These are phyloP conservation scores for Lasiurus borealis DNA, from an alignment of 2,113 vertebrate genomes.

Conservation along the genomic window DNA sequence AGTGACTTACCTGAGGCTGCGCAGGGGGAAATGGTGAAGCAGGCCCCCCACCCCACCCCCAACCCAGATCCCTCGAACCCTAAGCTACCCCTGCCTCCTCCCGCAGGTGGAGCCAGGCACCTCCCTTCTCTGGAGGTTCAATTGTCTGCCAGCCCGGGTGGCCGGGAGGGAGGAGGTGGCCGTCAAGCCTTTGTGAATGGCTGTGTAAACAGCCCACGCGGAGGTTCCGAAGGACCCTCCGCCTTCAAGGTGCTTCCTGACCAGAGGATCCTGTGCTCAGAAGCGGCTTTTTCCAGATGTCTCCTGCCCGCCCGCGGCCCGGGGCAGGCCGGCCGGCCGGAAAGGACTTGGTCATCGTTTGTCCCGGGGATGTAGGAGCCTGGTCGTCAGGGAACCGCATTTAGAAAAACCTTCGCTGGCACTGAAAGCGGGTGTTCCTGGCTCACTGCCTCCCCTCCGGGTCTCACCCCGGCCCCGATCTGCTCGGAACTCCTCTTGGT, in stretches of 20 bases:
- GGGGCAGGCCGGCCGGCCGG: background rate
- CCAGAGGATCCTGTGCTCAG: background rate
- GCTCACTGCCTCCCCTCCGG: background rate
- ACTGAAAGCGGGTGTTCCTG: background rate
- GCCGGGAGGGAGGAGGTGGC: background rate
- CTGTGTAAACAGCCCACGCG: background rate
- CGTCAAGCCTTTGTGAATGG: background rate
- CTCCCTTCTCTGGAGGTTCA: background rate
- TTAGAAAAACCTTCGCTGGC: too few species aligned
- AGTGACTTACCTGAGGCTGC: background rate
- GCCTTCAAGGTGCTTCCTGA: constrained; percentile 51
- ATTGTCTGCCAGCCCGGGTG: background rate
- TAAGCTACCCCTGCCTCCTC: background rate
- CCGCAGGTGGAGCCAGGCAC: fast-evolving
- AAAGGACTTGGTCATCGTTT: background rate
- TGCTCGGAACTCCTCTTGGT: background rate
- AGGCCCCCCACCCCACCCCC: too few species aligned
- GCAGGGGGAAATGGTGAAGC: fast-evolving
- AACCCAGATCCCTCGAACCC: background rate
- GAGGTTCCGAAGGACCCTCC: background rate
- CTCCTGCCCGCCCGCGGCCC: background rate
- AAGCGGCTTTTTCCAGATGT: constrained; percentile 61
- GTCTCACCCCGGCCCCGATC: background rate
- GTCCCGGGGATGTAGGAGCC: background rate
- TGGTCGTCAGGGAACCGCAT: background rate